phyloP scores from a whole-genome alignment of 2,113 vertebrate species.

The Pleuronectes platessa region DNA sequence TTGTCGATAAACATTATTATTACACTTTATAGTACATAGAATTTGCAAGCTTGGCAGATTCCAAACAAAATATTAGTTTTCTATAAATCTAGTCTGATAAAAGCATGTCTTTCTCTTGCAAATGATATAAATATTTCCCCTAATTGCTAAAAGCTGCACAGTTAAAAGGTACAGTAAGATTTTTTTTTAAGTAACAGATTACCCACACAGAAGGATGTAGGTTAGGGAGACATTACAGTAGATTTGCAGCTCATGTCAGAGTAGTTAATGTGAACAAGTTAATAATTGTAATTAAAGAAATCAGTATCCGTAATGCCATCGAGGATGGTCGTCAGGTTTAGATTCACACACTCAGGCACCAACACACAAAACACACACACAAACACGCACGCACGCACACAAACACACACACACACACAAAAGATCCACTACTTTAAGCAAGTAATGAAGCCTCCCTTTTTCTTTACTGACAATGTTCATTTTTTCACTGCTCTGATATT shows the following conservation, averaged over 20 bases:
- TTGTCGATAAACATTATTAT: conserved; percentile 80
- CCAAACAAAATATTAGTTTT: conserved; percentile 74
- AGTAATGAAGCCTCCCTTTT: conserved; percentile 85
- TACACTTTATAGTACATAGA: conserved; percentile 85
- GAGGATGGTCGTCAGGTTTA: conserved; percentile 81
- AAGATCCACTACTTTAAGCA: conserved; percentile 80
- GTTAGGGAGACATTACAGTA: conserved; percentile 90
- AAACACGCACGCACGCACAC: conserved; percentile 84
- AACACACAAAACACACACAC: conserved; percentile 69
- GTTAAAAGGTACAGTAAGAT: conserved; percentile 88
- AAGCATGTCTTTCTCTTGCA: conserved; percentile 83
- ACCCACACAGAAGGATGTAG: conserved; percentile 82
- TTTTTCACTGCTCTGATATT: conserved; percentile 63
- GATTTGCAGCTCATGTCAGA: conserved; percentile 83
- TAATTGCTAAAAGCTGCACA: conserved; percentile 87
- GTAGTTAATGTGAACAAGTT: conserved; percentile 81
- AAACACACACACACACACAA: conserved; percentile 85
- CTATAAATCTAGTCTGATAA: conserved; percentile 87
- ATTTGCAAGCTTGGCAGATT: conserved; percentile 86
- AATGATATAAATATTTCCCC: conserved; percentile 88
- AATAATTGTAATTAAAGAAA: conserved; percentile 54
- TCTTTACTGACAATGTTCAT: conserved; percentile 74
- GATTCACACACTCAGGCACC: conserved; percentile 83
- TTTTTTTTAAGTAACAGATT: conserved; percentile 81
- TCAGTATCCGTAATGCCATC: conserved; percentile 78